phyloP scores from a whole-genome alignment of 2,113 vertebrate genomes.

The Heterocephalus glaber region DNA sequence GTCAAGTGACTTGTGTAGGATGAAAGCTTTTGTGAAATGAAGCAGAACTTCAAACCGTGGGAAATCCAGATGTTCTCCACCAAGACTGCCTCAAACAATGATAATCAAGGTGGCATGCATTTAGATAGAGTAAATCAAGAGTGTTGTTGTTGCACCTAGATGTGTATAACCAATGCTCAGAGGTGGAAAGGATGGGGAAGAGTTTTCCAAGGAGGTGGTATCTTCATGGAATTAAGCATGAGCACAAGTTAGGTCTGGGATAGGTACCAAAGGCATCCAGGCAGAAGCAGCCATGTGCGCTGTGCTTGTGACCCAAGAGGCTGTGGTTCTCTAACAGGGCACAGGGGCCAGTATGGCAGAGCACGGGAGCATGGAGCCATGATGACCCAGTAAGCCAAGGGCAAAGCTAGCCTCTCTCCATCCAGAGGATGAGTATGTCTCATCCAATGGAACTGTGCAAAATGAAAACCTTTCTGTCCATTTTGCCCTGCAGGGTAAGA shows the following conservation, averaged over 20 bases:
- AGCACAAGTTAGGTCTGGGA: neutral
- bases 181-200: neutral
- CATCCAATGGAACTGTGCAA: neutral
- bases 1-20: neutral
- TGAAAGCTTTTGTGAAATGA: neutral
- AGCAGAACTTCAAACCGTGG: neutral
- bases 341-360: accelerated
- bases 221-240: neutral
- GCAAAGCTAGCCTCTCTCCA: neutral
- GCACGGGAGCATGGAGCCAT: neutral
- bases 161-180: accelerated
- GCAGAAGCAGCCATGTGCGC: neutral
- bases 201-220: neutral
- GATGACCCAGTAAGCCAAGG: too few relatives aligned
- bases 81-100: neutral
- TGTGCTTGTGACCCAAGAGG: neutral
- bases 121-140: neutral
- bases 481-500: neutral
- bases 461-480: neutral
- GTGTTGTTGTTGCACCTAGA: too few relatives aligned
- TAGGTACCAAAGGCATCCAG: neutral
- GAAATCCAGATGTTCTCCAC: neutral
- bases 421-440: neutral
- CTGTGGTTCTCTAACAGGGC: accelerated
- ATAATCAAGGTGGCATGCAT: neutral